Evolutionary conservation across 2,797 vertebrate genomes (phyloP), one percentile per base, ranked within the genome.

Genomic region (Poecile montanus): DNA sequence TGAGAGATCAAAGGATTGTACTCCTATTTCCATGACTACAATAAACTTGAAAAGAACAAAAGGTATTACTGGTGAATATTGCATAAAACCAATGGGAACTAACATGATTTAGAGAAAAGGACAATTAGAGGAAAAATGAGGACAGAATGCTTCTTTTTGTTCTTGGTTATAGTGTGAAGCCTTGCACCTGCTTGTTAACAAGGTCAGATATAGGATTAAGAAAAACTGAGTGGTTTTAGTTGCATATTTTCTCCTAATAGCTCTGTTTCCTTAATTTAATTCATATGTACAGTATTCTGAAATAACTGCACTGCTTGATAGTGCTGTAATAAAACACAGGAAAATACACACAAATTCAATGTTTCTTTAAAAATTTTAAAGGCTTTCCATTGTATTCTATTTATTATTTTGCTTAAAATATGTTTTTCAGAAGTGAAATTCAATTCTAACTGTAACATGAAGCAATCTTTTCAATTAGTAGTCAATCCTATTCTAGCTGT

Each of bases 121-220:
- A 76, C 48, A 88, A 68, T 61, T 75, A 77, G 27, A 91, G 22
- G 56, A 88, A 90, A 84, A 88, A 51, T 63, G 30, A 61, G 61
- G 61, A 91, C 56, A 86, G 36, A 30, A 51, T 87, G 42, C 58
- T 66, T 94, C 87, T 92, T 94, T 96, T 68, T 89, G 65, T 91
- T 93, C 74, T 76, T 88, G 53, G 40, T 88, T 93, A 75, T 47
- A 53, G 85, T 79, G 92, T 92, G 93, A 97, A 91, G 88, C 70
- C 44, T 86, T 94, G 74, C 88, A 96, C 95, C 91, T 98, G 96
- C 82, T 89, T 94, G 86, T 97, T 97, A 97, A 86, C 56, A 73
- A 91, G 78, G 78, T 95, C 77, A 92, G 72, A 93, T 68, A 94
- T 72, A 78, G 87, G 61, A 86, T 85, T 91, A 91, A 92, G 89